A percentile compares a stretch with the other conserved stretches of the same genome.
Evolutionary conservation across 1,140 invertebrate species (phyloP).

Genomic region (Diachasma alloeum): DNA sequence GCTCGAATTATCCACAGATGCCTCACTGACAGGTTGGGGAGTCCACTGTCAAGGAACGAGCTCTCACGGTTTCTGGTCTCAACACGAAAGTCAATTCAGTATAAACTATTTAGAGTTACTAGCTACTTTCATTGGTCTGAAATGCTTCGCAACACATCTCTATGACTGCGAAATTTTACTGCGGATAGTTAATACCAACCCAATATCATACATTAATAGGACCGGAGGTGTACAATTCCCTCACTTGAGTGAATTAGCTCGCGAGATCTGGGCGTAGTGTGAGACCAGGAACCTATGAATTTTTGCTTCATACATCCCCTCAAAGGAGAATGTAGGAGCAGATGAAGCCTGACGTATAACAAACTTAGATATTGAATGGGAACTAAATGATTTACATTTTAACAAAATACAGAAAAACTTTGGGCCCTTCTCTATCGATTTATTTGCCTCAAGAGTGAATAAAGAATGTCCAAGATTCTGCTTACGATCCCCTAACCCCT

Average conservation of each 20-base stretch:
- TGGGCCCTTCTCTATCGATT: background rate
- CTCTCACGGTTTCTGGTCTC: no score
- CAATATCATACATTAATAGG: constrained; percentile 34
- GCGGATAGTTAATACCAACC: constrained; percentile 40
- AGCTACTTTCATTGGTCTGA: no score
- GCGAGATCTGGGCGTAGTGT: constrained; percentile 39
- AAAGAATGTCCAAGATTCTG: no score
- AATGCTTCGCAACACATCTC: no score
- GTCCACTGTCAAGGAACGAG: no score
- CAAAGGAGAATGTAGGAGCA: constrained; percentile 34
- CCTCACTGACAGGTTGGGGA: no score
- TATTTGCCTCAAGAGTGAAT: constrained; percentile 20
- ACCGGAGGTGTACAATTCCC: constrained; percentile 37
- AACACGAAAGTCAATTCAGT: no score
- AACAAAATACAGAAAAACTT: background rate
- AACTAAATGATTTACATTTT: background rate
- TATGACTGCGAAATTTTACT: constrained; percentile 40
- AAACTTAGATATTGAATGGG: constrained; percentile 22
- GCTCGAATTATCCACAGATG: no score
- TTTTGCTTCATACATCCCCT: constrained; percentile 38
- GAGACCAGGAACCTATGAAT: constrained; percentile 35
- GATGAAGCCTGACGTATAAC: constrained; percentile 36
- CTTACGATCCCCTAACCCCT: no score
- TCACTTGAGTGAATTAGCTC: constrained; percentile 31
- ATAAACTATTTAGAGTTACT: no score